Evolutionary conservation across 2,888 invertebrate genomes (phyloP).

Genomic region (Chymomyza amoena): DNA sequence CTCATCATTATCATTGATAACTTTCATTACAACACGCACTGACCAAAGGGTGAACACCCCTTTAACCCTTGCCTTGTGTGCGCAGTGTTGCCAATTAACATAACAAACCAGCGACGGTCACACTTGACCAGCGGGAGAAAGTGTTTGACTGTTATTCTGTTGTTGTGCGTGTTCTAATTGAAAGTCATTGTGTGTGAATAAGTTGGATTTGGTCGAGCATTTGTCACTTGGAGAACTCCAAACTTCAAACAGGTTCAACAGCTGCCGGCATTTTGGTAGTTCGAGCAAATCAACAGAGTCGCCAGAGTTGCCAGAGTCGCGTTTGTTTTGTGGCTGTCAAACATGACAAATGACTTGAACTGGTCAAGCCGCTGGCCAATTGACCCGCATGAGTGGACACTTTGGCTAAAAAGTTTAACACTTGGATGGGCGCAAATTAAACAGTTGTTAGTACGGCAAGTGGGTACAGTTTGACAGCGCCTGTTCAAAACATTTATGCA

Average conservation of each 20-base stretch:
- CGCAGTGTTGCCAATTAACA: slow-evolving; percentile 60
- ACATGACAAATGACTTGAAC: slow-evolving; percentile 57
- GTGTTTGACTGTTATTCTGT: slow-evolving; percentile 15
- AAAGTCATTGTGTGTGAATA: slow-evolving; percentile 68
- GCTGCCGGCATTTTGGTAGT: slow-evolving; percentile 43
- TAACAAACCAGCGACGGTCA: slow-evolving; percentile 32
- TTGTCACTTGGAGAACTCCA: slow-evolving; percentile 42
- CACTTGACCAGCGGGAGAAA: slow-evolving; percentile 46
- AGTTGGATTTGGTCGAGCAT: slow-evolving; percentile 43
- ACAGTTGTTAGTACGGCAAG: slow-evolving; percentile 42
- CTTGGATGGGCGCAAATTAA: slow-evolving; percentile 52
- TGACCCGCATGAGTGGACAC: slow-evolving; percentile 48
- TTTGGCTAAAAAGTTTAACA: slow-evolving; percentile 26
- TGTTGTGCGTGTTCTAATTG: slow-evolving; percentile 52
- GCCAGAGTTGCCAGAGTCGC: slow-evolving; percentile 9
- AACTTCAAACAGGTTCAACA: slow-evolving; percentile 63
- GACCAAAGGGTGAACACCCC: slow-evolving; percentile 20
- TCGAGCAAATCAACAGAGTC: slow-evolving; percentile 28
- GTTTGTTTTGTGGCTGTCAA: slow-evolving; percentile 41
- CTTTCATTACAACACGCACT: slow-evolving; percentile 8
- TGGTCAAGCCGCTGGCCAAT: slow-evolving; percentile 51
- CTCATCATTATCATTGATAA: slow-evolving; percentile 8
- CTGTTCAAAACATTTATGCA: slow-evolving; percentile 27
- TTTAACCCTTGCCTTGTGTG: slow-evolving; percentile 49
- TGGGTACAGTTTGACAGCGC: slow-evolving; percentile 29